These are phyloP conservation scores for Drosophila tanythrix DNA, from an alignment of 2,888 invertebrate genomes.

Conservation along the genomic window DNA sequence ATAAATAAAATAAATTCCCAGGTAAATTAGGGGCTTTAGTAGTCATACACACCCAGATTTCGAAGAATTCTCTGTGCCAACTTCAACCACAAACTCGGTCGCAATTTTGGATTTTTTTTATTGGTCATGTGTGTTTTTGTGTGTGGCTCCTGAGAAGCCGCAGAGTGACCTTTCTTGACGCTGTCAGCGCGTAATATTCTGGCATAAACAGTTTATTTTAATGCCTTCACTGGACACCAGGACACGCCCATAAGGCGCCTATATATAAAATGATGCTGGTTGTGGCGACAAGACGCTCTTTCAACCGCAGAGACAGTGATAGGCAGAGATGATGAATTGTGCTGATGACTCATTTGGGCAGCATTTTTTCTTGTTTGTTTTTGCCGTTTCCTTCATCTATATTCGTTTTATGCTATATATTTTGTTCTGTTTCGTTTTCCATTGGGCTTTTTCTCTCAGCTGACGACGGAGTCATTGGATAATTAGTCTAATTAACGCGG, in stretches of 20 bases:
- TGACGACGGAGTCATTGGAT: slow-evolving; percentile 55
- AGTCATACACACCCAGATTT: neutral
- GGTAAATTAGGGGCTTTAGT: neutral
- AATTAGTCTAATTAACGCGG: slow-evolving; percentile 73
- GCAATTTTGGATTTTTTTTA: slow-evolving; percentile 23
- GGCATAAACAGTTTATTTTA: slow-evolving; percentile 63
- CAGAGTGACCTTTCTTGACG: neutral
- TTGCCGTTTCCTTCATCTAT: slow-evolving; percentile 15
- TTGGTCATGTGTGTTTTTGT: slow-evolving; percentile 6
- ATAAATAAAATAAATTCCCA: neutral
- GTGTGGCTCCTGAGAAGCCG: slow-evolving; percentile 1
- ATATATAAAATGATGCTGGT: slow-evolving; percentile 52
- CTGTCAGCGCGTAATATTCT: slow-evolving; percentile 43
- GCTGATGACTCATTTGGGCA: slow-evolving; percentile 75
- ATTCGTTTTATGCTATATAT: slow-evolving; percentile 16
- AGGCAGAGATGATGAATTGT: slow-evolving; percentile 73
- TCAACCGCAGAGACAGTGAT: slow-evolving; percentile 22
- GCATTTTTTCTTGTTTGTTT: slow-evolving; percentile 27
- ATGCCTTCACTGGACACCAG: slow-evolving; percentile 30
- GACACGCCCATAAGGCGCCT: slow-evolving; percentile 26
- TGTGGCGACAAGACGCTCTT: slow-evolving; percentile 9
- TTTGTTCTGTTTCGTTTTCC: slow-evolving; percentile 19
- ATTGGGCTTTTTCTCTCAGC: slow-evolving; percentile 14
- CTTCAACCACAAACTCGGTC: slow-evolving; percentile 12
- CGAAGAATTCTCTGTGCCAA: neutral